Percentiles rank a stretch among this genome's conserved stretches.
Evolutionary conservation across 2,888 invertebrate genomes (phyloP).

Genomic region (Cerastis rubricosa): DNA sequence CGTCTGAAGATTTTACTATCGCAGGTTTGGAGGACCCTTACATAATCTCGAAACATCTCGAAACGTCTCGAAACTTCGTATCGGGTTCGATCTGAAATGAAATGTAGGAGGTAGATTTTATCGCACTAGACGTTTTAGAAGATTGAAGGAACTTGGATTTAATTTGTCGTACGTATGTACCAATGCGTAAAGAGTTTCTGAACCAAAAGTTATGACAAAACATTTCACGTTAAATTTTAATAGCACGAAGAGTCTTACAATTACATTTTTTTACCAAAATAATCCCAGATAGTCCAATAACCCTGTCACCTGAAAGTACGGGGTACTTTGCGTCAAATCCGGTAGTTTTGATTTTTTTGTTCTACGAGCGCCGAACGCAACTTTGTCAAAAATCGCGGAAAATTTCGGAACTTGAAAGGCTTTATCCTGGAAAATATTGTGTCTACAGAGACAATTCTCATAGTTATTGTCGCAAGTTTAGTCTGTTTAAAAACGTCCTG

Average conservation of each 20-base stretch:
- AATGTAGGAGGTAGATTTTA: constrained; percentile 58
- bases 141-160: constrained; percentile 27
- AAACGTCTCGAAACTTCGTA: constrained; percentile 53
- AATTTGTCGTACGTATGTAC: constrained; percentile 10
- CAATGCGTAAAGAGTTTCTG: not conserved
- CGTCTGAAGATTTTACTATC: constrained; percentile 55
- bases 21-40: constrained; percentile 28
- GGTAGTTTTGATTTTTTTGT: too few relatives aligned
- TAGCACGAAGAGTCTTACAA: not conserved
- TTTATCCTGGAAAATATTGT: too few relatives aligned
- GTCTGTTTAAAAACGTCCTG: too few relatives aligned
- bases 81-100: constrained; percentile 47
- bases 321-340: too few relatives aligned
- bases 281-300: too few relatives aligned
- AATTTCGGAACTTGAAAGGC: too few relatives aligned
- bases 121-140: constrained; percentile 40
- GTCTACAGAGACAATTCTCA: too few relatives aligned
- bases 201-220: not conserved
- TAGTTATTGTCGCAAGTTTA: too few relatives aligned
- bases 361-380: too few relatives aligned
- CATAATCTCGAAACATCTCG: constrained; percentile 50
- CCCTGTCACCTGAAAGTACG: too few relatives aligned
- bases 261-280: not conserved
- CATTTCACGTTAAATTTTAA: not conserved
- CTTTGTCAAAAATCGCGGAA: too few relatives aligned